Conservation (phyloP, 1,140 invertebrate genomes). For the Apis florea region DNA sequence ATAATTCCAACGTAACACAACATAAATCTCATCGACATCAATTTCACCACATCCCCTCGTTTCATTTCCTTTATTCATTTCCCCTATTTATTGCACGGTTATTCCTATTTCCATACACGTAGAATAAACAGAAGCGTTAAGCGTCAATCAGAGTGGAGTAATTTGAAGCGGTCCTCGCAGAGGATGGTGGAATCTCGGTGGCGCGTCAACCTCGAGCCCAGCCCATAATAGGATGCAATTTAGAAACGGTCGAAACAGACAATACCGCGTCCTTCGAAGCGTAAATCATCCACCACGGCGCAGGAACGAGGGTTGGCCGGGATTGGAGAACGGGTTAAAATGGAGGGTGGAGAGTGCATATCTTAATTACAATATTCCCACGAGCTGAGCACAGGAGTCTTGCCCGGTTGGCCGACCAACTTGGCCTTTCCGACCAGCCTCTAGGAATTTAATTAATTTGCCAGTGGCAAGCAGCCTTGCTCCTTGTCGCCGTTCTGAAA, state of each 20-base stretch:
- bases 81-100: background rate
- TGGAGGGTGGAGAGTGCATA: slow-evolving; percentile 68
- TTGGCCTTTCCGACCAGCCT: slow-evolving; percentile 62
- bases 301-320: background rate
- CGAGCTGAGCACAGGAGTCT: slow-evolving; percentile 66
- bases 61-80: too few relatives aligned
- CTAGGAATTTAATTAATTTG: slow-evolving; percentile 76
- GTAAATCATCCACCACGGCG: slow-evolving; percentile 58
- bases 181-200: slow-evolving; percentile 35
- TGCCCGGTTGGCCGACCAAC: slow-evolving; percentile 52
- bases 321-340: slow-evolving; percentile 49
- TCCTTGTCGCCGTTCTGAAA: slow-evolving; percentile 71
- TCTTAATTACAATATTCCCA: slow-evolving; percentile 76
- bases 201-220: slow-evolving; percentile 18
- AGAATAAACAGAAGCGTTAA: slow-evolving; percentile 7
- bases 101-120: background rate
- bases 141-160: slow-evolving; percentile 16
- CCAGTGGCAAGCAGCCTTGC: slow-evolving; percentile 68
- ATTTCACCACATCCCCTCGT: too few relatives aligned
- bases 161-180: slow-evolving; percentile 14
- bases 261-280: slow-evolving; percentile 65
- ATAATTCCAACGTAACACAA: too few relatives aligned
- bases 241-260: slow-evolving; percentile 65
- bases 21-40: too few relatives aligned
- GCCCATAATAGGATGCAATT: slow-evolving; percentile 65